Conservation (phyloP, 1,140 invertebrate genomes). For the Tetragnatha versicolor region DNA sequence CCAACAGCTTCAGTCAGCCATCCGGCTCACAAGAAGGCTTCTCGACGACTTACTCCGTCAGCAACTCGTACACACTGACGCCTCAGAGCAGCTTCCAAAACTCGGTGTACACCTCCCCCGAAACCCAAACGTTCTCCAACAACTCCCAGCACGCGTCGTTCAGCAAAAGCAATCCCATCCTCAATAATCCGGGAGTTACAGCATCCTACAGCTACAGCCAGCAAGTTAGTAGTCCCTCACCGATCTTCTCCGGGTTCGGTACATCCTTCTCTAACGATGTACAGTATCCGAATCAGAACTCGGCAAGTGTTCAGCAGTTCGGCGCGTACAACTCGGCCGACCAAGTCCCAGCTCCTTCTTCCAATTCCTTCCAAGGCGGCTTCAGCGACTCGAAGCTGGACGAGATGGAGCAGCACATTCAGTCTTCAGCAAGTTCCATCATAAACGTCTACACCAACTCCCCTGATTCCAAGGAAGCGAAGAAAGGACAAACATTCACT, state of each 20-base stretch:
- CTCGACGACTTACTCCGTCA: neutral
- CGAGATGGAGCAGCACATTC: conserved; percentile 43
- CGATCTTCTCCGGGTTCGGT: neutral
- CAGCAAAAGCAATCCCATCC: neutral
- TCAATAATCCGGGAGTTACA: neutral
- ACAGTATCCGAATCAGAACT: neutral
- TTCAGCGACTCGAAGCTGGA: conserved; percentile 8
- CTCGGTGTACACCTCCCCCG: neutral
- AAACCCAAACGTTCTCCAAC: neutral
- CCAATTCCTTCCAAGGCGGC: neutral
- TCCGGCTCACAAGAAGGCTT: too few relatives aligned
- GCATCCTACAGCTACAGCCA: conserved; percentile 14
- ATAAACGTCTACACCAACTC: conserved; percentile 46
- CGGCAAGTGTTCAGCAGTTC: neutral
- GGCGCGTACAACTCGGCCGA: neutral
- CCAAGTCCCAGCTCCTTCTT: neutral
- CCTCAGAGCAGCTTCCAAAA: neutral
- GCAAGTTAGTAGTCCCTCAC: neutral
- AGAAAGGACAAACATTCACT: conserved; percentile 39
- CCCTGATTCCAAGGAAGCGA: conserved; percentile 27
- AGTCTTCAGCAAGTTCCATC: conserved; percentile 33
- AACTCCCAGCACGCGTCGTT: neutral
- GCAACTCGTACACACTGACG: neutral
- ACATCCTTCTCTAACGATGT: neutral
- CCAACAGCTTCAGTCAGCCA: neutral